A percentile compares a stretch with the other conserved stretches of the same genome.
phyloP scores from a whole-genome alignment of 37 sponge, comb jelly and placozoan genomes.

The Bolinopsis microptera region DNA sequence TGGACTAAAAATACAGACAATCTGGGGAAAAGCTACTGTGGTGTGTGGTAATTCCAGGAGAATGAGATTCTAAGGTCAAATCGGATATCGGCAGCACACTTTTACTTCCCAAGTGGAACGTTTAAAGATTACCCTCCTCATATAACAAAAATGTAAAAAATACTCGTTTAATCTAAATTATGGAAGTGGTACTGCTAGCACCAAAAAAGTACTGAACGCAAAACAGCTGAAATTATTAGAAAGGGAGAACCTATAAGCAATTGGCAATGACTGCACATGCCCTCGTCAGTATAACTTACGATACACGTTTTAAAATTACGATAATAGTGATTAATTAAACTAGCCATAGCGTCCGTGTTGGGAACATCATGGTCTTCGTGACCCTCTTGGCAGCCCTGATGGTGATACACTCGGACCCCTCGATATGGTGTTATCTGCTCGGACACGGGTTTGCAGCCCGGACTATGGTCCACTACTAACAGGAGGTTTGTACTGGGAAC shows the following conservation, averaged over 20 bases:
- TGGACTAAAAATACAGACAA: not conserved
- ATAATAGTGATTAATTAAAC: not conserved
- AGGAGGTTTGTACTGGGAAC: slow-evolving; percentile 13
- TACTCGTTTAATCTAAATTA: not conserved
- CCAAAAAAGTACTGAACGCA: not conserved
- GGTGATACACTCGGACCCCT: not conserved
- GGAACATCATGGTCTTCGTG: not conserved
- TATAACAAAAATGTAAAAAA: not conserved
- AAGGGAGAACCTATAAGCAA: not conserved
- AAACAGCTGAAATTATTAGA: not conserved
- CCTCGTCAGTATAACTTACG: not conserved
- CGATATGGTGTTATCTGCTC: not conserved
- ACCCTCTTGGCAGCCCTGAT: not conserved
- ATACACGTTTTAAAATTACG: not conserved
- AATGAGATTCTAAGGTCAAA: not conserved
- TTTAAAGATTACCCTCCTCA: not conserved
- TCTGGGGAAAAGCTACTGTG: not conserved
- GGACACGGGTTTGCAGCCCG: not conserved
- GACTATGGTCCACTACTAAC: not conserved
- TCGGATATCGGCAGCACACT: not conserved
- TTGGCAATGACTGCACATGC: not conserved
- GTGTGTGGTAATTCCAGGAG: not conserved
- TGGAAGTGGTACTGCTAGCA: not conserved
- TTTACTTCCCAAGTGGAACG: not conserved
- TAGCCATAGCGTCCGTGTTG: not conserved